Percentiles rank a stretch among this genome's conserved stretches.
Conservation (phyloP, 2,888 invertebrate genomes). For the Drosophila monieri region DNA sequence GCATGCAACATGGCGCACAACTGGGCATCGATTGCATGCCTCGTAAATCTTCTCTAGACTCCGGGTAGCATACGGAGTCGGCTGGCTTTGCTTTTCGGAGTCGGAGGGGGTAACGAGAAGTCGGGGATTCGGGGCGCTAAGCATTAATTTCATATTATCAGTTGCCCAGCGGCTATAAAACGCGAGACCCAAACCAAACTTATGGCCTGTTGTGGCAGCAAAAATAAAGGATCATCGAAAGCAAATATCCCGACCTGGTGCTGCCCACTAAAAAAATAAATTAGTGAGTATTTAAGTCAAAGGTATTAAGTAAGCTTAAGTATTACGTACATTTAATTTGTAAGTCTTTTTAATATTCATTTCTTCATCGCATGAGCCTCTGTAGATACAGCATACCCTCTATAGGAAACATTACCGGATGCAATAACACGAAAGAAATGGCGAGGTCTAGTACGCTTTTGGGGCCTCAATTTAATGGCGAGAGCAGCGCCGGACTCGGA, state of each 20-base stretch:
- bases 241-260: neutral
- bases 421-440: constrained; percentile 23
- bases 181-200: constrained; percentile 56
- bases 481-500: constrained; percentile 31
- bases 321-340: too few species aligned
- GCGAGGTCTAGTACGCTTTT: constrained; percentile 54
- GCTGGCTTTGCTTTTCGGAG: constrained; percentile 2
- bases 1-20: constrained; percentile 56
- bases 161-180: constrained; percentile 58
- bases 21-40: constrained; percentile 69
- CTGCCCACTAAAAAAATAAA: neutral
- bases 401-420: constrained; percentile 1
- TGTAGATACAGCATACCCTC: constrained; percentile 5
- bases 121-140: constrained; percentile 7
- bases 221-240: constrained; percentile 1
- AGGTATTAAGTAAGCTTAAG: too few species aligned
- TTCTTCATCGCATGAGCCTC: neutral
- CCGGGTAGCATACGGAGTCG: constrained; percentile 37
- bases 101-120: constrained; percentile 1
- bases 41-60: constrained; percentile 69
- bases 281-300: neutral
- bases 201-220: constrained; percentile 48
- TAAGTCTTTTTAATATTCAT: neutral
- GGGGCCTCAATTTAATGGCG: constrained; percentile 68
- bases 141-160: constrained; percentile 78